These are phyloP conservation scores for Agrypnus murinus DNA, from an alignment of 2,888 invertebrate species.

Conservation along the genomic window DNA sequence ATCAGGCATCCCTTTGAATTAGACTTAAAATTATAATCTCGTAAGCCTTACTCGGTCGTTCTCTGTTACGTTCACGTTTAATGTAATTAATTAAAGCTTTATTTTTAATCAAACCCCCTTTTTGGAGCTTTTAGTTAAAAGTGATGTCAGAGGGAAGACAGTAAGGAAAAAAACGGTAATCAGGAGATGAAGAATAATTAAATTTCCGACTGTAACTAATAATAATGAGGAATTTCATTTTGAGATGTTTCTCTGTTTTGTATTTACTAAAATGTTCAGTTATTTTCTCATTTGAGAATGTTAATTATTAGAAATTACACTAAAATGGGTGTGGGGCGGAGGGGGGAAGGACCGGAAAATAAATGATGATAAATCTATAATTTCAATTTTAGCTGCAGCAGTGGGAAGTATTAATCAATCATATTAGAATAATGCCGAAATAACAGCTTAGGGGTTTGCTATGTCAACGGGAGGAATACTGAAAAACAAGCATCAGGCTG, in stretches of 20 bases:
- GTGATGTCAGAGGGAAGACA: too few species aligned
- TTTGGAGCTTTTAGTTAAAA: conserved; percentile 3
- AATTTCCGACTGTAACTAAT: too few species aligned
- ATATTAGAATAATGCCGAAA: conserved; percentile 14
- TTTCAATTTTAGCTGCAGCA: not conserved
- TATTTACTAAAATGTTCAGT: too few species aligned
- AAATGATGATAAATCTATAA: conserved; percentile 11
- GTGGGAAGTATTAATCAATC: conserved; percentile 6
- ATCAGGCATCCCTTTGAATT: not conserved
- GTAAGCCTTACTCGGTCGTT: conserved; percentile 12
- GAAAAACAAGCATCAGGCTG: not conserved
- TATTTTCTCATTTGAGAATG: too few species aligned
- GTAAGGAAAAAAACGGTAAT: too few species aligned
- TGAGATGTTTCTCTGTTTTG: too few species aligned
- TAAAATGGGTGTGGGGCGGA: too few species aligned
- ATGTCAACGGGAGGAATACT: conserved; percentile 6
- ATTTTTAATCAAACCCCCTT: conserved; percentile 23
- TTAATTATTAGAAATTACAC: too few species aligned
- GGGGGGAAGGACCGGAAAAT: too few species aligned
- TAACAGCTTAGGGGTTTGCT: conserved; percentile 4
- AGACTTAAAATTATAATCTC: conserved; percentile 15
- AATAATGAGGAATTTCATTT: too few species aligned
- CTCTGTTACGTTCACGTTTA: conserved; percentile 9
- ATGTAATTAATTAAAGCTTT: conserved; percentile 26
- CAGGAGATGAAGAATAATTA: too few species aligned